Percentiles rank a stretch among this genome's conserved stretches.
These are phyloP conservation scores for Delia radicum DNA, from an alignment of 1,140 invertebrate species.

Conservation along the genomic window DNA sequence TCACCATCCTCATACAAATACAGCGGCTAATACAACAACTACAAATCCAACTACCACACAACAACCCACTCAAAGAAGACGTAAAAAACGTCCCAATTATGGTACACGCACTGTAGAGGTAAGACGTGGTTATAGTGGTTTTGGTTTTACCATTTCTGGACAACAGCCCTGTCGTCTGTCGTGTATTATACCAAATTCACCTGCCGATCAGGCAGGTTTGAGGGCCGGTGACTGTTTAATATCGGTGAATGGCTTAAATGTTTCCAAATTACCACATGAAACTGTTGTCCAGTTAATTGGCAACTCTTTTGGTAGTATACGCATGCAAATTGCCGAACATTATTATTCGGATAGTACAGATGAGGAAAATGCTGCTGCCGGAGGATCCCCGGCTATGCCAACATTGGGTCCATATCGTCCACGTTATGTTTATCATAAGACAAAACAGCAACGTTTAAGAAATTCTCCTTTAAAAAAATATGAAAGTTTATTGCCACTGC, in stretches of 20 bases:
- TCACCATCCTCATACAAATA: neutral
- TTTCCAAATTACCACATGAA: constrained; percentile 86
- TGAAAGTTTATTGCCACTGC: neutral
- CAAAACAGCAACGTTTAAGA: neutral
- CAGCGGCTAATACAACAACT: neutral
- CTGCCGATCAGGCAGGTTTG: constrained; percentile 81
- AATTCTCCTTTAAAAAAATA: neutral
- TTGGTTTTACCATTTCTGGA: constrained; percentile 92
- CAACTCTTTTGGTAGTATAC: constrained; percentile 73
- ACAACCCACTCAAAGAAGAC: constrained; percentile 39
- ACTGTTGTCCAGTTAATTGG: constrained; percentile 90
- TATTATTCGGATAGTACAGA: constrained; percentile 77
- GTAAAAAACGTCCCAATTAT: constrained; percentile 57
- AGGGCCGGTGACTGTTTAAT: constrained; percentile 88
- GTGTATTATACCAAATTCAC: constrained; percentile 81
- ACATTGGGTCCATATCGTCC: neutral
- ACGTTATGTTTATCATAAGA: constrained; percentile 19
- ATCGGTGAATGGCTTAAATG: constrained; percentile 86
- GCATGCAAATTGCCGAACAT: constrained; percentile 84
- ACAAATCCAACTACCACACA: constrained; percentile 29
- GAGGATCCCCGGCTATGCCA: constrained; percentile 29
- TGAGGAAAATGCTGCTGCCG: constrained; percentile 44
- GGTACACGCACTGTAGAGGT: constrained; percentile 82
- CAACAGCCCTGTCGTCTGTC: constrained; percentile 88
- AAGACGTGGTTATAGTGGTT: constrained; percentile 78